Percentiles rank a stretch among this genome's conserved stretches.
Evolutionary conservation across 2,113 vertebrate species (phyloP).

Genomic region (Prinia subflava): DNA sequence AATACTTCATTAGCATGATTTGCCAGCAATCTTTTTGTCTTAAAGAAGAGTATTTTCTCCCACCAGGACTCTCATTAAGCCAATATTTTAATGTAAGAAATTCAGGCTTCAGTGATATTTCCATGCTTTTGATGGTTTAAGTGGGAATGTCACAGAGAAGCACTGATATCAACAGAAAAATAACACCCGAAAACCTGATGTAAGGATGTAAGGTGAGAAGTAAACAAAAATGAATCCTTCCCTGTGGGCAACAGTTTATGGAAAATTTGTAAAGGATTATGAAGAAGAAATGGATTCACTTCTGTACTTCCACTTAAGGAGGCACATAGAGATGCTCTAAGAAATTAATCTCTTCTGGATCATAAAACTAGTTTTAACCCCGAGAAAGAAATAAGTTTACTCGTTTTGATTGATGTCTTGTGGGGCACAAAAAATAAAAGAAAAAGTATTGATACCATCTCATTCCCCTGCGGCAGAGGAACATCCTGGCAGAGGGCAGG

Average conservation of each 20-base stretch:
- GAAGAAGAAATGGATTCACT: neutral
- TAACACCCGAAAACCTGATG: neutral
- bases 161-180: neutral
- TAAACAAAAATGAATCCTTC: neutral
- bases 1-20: neutral
- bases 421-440: neutral
- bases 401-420: neutral
- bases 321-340: neutral
- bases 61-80: neutral
- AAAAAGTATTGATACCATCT: accelerated
- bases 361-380: neutral
- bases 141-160: neutral
- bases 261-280: neutral
- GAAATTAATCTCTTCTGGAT: neutral
- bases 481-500: neutral
- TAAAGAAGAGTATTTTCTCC: neutral
- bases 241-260: neutral
- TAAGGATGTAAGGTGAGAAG: neutral
- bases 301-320: neutral
- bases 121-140: neutral
- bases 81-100: neutral
- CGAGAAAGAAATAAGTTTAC: neutral
- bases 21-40: neutral
- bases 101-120: neutral
- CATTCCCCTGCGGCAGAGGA: neutral